Evolutionary conservation across 2,888 invertebrate species (phyloP).

Genomic region (Tipula helvola): DNA sequence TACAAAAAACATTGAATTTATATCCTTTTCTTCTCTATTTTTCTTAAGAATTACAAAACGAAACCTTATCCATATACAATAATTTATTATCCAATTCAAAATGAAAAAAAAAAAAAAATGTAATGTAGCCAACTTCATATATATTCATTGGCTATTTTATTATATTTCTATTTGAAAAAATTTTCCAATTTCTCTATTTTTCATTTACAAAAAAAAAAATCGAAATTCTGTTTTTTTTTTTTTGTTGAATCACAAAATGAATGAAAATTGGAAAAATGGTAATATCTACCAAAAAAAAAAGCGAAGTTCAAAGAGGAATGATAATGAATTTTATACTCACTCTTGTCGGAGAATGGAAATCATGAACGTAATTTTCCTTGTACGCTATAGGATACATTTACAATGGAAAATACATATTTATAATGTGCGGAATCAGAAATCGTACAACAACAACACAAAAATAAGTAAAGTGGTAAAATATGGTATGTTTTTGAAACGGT

Average conservation of each 20-base stretch:
- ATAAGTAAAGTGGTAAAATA: background rate
- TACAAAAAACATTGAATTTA: background rate
- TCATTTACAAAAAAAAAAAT: background rate
- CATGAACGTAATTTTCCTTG: background rate
- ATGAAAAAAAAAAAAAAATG: background rate
- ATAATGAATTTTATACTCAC: background rate
- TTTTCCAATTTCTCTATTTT: slow-evolving; percentile 1
- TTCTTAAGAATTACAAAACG: background rate
- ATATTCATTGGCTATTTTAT: slow-evolving; percentile 4
- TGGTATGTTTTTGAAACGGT: background rate
- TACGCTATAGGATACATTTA: background rate
- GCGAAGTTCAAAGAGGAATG: background rate
- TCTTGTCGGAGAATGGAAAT: background rate
- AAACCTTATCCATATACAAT: background rate
- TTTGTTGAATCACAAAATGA: background rate
- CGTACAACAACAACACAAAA: background rate
- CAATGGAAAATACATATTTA: background rate
- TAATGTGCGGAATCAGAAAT: background rate
- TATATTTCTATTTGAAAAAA: background rate
- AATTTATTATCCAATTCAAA: slow-evolving; percentile 4
- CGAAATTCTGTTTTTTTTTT: background rate
- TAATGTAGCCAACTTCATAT: slow-evolving; percentile 4
- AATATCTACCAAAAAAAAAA: background rate
- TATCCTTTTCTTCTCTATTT: background rate
- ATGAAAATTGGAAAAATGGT: background rate